Conservation (phyloP, 1,140 invertebrate species). For the Kradibia gibbosae region DNA sequence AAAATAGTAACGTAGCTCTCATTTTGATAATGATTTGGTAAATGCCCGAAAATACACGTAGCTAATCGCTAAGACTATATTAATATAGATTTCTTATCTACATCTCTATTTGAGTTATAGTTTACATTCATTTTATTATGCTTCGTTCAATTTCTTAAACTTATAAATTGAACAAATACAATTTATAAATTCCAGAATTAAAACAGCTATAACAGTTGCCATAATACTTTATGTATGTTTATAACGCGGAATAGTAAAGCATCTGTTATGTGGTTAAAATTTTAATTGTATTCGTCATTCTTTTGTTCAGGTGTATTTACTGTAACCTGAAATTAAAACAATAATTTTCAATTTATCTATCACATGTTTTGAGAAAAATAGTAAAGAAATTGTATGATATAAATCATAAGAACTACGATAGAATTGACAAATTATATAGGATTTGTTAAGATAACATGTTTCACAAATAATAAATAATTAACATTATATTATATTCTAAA, state of each 20-base stretch:
- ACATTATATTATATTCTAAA: too few relatives aligned
- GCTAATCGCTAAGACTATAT: not conserved
- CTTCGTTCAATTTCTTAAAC: not conserved
- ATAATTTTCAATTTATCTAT: not conserved
- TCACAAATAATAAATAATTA: too few relatives aligned
- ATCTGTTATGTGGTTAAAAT: not conserved
- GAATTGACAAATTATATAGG: too few relatives aligned
- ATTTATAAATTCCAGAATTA: not conserved
- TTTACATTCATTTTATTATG: not conserved
- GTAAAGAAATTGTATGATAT: too few relatives aligned
- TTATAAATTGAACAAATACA: not conserved
- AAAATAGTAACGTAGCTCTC: constrained; percentile 10
- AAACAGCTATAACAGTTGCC: too few relatives aligned
- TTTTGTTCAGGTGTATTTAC: constrained; percentile 11
- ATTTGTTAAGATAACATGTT: too few relatives aligned
- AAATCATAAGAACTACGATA: too few relatives aligned
- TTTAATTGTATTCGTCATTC: not conserved
- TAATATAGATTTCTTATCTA: constrained; percentile 29
- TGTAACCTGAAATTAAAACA: not conserved
- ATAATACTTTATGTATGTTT: not conserved
- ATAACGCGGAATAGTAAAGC: not conserved
- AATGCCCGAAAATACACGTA: not conserved
- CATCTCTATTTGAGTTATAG: not conserved
- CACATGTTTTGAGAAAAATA: not conserved
- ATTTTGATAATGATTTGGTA: not conserved